phyloP scores from a whole-genome alignment of 2,113 vertebrate species.

The Phylloscopus trochilus region DNA sequence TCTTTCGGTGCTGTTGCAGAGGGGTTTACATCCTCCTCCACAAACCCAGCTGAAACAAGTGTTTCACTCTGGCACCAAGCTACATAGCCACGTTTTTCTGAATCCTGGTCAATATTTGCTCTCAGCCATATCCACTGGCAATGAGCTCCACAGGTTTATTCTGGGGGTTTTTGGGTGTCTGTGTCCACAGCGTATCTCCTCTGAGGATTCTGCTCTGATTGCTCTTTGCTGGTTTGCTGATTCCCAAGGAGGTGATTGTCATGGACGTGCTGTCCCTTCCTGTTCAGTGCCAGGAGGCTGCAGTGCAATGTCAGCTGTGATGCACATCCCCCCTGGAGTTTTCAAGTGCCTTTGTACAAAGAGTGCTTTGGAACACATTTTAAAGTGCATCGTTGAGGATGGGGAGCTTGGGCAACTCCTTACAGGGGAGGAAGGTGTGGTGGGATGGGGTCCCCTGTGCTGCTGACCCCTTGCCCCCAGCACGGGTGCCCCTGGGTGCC shows the following conservation, averaged over 20 bases:
- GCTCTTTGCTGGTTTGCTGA: neutral
- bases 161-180: neutral
- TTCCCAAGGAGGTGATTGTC: neutral
- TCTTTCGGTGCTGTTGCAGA: neutral
- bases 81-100: neutral
- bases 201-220: accelerated
- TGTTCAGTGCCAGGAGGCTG: accelerated
- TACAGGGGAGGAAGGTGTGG: neutral
- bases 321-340: neutral
- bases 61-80: neutral
- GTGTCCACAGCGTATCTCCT: neutral
- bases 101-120: neutral
- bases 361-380: neutral
- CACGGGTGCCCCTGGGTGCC: neutral
- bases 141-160: neutral
- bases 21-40: neutral
- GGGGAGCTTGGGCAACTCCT: neutral
- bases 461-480: neutral
- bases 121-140: neutral
- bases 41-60: neutral
- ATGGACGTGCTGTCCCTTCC: neutral
- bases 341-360: neutral
- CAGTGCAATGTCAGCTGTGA: accelerated
- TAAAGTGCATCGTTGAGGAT: neutral
- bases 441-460: neutral